phyloP scores from a whole-genome alignment of 1,140 invertebrate genomes.

The Atta texana region DNA sequence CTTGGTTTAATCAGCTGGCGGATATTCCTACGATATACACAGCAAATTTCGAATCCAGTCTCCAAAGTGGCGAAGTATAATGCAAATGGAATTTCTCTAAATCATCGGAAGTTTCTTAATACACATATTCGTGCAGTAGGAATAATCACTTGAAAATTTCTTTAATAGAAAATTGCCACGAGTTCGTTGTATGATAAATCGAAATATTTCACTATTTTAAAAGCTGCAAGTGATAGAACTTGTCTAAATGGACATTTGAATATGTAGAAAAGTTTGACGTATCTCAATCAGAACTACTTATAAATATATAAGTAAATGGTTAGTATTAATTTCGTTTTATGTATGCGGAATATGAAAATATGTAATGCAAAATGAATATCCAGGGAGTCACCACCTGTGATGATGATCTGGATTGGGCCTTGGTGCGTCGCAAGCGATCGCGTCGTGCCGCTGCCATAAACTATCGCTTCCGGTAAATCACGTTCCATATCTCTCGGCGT shows the following conservation, averaged over 20 bases:
- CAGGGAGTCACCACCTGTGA: conserved; percentile 55
- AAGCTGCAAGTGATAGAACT: neutral
- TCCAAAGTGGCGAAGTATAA: conserved; percentile 41
- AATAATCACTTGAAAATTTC: neutral
- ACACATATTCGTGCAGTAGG: neutral
- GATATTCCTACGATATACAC: conserved; percentile 59
- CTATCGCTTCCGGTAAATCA: conserved; percentile 64
- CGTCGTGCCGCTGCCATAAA: conserved; percentile 59
- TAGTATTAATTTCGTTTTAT: neutral
- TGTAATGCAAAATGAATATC: conserved; percentile 25
- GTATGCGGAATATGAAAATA: conserved; percentile 21
- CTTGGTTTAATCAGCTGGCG: conserved; percentile 72
- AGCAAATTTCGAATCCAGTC: conserved; percentile 47
- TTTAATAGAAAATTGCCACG: neutral
- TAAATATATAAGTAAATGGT: neutral
- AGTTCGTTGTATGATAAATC: neutral
- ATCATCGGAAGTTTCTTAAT: conserved; percentile 46
- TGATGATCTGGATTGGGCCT: conserved; percentile 36
- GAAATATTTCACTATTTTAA: conserved; percentile 17
- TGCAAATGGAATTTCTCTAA: conserved; percentile 52
- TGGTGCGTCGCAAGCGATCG: neutral
- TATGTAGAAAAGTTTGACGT: neutral
- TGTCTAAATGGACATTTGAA: conserved; percentile 13
- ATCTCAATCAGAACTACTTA: neutral
- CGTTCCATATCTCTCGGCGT: conserved; percentile 54